Evolutionary conservation across 2,797 vertebrate genomes (phyloP), one percentile per base, ranked within the genome.

Genomic region (Neostethus bicornis): DNA sequence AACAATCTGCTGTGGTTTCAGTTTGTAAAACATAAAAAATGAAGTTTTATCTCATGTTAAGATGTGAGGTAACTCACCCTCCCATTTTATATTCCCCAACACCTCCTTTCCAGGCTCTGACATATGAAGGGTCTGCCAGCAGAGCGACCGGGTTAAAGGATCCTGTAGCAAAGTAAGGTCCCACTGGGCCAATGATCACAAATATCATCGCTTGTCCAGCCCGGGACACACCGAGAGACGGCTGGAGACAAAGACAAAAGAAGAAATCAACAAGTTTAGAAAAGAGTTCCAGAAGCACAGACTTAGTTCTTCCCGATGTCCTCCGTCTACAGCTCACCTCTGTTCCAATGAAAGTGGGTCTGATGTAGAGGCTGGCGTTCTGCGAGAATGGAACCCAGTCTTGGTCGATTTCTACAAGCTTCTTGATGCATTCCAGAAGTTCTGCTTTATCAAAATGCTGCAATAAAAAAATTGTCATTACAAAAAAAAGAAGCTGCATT

Each of bases 61-160:
- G n/a, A n/a, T n/a, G n/a, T n/a, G n/a, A n/a, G n/a, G n/a, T n/a
- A 19, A 83, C 94, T 93, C 75, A 97, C 95, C 95, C 93, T n/a
- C 94, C 95, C 73, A 96, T 70, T 75, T 97, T 97, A 66, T 59
- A 95, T 43, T 92, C 84, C 0, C 95, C 95, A 0, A 95, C 94
- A 0, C 95, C 95, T 0, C 95, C 95, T n/a, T 81, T 52, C 92
- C 93, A 95, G 19, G 95, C 94, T 2, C 95, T 73, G 61, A 94
- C 90, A 16, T 87, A 95, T 0, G 73, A 53, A 0, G 95, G 94
- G 70, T 97, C 95, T 0, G 95, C 95, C 75, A 97, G 80, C 73
- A 96, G 90, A 1, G 94, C 94, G 0, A 97, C 87, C 0, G 95
- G 93, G 66, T 51, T 94, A 71, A 97, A 88, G 25, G 88, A 70